Percentiles rank a stretch among this genome's conserved stretches.
These are phyloP conservation scores for Halcyon malimbica DNA, from an alignment of 2,113 vertebrate species.

Conservation along the genomic window DNA sequence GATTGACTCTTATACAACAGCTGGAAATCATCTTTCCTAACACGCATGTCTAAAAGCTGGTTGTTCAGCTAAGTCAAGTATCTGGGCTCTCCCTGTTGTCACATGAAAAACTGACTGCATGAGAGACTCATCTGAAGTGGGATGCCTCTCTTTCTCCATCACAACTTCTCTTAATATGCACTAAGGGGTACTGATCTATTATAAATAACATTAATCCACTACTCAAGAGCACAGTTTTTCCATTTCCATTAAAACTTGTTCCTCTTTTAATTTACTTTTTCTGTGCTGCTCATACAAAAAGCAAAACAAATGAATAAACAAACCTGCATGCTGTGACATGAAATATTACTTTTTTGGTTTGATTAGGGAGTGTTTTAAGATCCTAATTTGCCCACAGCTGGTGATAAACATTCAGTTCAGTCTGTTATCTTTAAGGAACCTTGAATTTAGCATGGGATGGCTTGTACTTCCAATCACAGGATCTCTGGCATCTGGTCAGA, in stretches of 20 bases:
- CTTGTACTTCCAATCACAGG: background rate
- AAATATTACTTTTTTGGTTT: background rate
- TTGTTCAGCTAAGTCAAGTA: background rate
- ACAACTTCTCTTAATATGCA: background rate
- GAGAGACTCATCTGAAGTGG: background rate
- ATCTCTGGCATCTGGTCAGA: slow-evolving; percentile 6
- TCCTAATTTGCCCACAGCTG: background rate
- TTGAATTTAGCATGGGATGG: background rate
- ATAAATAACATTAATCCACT: background rate
- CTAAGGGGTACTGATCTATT: no score
- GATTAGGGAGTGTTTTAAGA: background rate
- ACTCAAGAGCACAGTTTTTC: background rate
- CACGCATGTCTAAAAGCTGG: background rate
- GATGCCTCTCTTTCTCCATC: background rate
- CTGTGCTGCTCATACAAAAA: background rate
- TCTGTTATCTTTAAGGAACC: background rate
- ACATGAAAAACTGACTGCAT: background rate
- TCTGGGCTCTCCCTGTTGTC: background rate
- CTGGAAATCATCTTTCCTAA: background rate
- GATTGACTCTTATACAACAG: accelerated
- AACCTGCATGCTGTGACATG: background rate
- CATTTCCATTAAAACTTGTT: background rate
- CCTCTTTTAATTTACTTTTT: background rate
- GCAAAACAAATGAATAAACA: background rate
- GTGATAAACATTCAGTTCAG: background rate